Evolutionary conservation across 1,140 invertebrate genomes (phyloP).

Genomic region (Daktulosphaira vitifoliae): DNA sequence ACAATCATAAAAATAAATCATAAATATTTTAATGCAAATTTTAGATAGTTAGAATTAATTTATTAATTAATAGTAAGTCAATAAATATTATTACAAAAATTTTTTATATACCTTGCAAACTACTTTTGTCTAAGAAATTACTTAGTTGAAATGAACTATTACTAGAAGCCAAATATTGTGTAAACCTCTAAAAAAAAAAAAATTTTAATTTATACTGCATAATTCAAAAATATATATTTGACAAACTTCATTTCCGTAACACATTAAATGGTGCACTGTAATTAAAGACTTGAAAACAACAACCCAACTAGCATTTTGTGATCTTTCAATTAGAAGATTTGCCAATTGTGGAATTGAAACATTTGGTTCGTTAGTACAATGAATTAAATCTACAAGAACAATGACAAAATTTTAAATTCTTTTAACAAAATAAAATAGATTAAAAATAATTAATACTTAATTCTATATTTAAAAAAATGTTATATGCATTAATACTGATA

Average conservation of each 20-base stretch:
- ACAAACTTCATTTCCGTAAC: conserved; percentile 96
- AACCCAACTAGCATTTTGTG: conserved; percentile 95
- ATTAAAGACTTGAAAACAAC: conserved; percentile 98
- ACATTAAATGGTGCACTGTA: conserved; percentile 97
- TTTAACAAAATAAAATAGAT: too few relatives aligned
- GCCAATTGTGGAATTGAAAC: conserved; percentile 98
- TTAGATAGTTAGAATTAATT: not conserved
- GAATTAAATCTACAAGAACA: conserved; percentile 83
- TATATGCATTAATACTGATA: too few relatives aligned
- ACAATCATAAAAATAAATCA: conserved; percentile 32
- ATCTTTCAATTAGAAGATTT: conserved; percentile 94
- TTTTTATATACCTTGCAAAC: conserved; percentile 71
- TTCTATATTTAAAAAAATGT: too few relatives aligned
- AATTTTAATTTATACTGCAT: conserved; percentile 36
- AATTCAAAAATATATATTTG: not conserved
- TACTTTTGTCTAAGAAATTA: conserved; percentile 94
- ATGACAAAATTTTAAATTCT: too few relatives aligned
- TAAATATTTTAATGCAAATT: conserved; percentile 17
- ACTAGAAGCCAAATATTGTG: conserved; percentile 97
- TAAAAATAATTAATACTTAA: too few relatives aligned
- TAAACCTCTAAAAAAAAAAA: conserved; percentile 82
- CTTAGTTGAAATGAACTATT: conserved; percentile 98
- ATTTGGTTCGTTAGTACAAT: conserved; percentile 99
- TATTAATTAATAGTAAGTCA: not conserved
- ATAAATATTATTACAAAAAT: not conserved